phyloP scores from a whole-genome alignment of 1,140 invertebrate species.

The Teleopsis dalmanni region DNA sequence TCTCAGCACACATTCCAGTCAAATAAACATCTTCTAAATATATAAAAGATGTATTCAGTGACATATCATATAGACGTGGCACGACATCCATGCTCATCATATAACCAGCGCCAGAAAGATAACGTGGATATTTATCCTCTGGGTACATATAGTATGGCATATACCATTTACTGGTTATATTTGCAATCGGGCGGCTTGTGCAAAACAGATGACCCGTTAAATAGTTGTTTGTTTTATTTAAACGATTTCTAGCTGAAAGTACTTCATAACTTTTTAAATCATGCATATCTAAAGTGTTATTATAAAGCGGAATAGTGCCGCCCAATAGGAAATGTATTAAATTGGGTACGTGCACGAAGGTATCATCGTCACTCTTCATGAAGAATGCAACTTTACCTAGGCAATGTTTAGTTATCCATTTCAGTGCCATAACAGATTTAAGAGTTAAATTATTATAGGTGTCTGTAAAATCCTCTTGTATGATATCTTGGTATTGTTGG shows the following conservation, averaged over 20 bases:
- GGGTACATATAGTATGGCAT: conserved; percentile 73
- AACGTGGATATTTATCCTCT: conserved; percentile 67
- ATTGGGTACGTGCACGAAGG: conserved; percentile 68
- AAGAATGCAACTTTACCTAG: conserved; percentile 54
- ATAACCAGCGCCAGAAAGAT: conserved; percentile 79
- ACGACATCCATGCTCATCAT: conserved; percentile 66
- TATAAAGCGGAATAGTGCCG: conserved; percentile 40
- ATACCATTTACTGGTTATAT: conserved; percentile 73
- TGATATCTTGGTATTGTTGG: conserved; percentile 60
- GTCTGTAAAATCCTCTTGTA: conserved; percentile 83
- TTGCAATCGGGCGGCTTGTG: conserved; percentile 61
- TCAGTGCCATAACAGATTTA: conserved; percentile 79
- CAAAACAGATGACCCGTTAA: conserved; percentile 68
- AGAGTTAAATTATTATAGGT: conserved; percentile 88
- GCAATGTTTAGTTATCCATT: conserved; percentile 67
- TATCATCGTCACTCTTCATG: conserved; percentile 80
- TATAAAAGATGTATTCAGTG: conserved; percentile 61
- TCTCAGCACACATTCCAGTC: conserved; percentile 54
- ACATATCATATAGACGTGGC: conserved; percentile 57
- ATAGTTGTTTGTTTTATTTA: conserved; percentile 44
- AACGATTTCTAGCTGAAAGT: conserved; percentile 20
- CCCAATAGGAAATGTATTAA: conserved; percentile 47
- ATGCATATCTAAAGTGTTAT: conserved; percentile 34
- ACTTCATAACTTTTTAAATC: conserved; percentile 22
- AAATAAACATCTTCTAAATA: conserved; percentile 82